Conservation (phyloP, 2,113 vertebrate genomes). For the Alaudala cheleensis region DNA sequence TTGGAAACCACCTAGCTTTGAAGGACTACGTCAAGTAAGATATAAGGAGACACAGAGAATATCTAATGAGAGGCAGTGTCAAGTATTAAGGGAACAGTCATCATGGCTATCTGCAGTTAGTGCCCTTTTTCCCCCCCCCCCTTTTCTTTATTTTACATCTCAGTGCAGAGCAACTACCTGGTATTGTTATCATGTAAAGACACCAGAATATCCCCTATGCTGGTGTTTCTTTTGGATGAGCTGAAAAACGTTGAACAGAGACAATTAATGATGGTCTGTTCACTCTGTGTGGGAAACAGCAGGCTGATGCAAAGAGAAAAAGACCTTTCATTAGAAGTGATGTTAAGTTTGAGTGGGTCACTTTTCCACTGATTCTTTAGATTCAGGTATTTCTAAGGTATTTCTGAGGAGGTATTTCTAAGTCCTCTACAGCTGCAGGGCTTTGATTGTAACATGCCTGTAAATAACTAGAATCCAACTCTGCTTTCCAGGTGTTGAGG, state of each 20-base stretch:
- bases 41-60: background rate
- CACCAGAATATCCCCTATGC: background rate
- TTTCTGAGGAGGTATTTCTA: background rate
- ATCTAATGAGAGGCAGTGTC: background rate
- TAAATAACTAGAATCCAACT: background rate
- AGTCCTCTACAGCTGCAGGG: rapidly evolving
- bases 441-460: background rate
- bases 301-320: background rate
- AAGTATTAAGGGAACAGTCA: background rate
- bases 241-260: background rate
- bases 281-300: background rate
- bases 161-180: background rate
- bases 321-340: background rate
- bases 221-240: background rate
- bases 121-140: background rate
- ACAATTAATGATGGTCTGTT: background rate
- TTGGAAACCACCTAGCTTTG: constrained; percentile 44
- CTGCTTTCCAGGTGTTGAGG: background rate
- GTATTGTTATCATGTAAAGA: background rate
- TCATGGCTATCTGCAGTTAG: constrained; percentile 43
- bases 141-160: constrained; percentile 30
- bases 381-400: background rate
- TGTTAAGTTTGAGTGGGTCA: background rate
- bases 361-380: background rate
- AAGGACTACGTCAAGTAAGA: background rate